Evolutionary conservation across 2,797 vertebrate genomes (phyloP).

Genomic region (Sarcoramphus papa): DNA sequence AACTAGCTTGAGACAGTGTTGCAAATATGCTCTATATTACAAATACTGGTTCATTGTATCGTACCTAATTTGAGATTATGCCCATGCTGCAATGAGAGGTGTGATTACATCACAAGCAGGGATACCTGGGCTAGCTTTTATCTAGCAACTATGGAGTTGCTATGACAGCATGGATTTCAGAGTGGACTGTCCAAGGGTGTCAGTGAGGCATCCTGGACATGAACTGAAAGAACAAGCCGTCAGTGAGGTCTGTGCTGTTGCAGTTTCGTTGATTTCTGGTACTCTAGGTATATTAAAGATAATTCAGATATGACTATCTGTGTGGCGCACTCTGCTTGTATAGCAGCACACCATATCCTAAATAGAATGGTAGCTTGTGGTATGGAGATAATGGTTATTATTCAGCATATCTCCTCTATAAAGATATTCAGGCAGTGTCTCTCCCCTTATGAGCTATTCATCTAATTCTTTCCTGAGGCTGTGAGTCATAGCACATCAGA

Average conservation of each 20-base stretch:
- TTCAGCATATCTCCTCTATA: constrained; percentile 43
- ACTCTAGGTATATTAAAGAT: constrained; percentile 6
- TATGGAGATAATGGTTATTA: constrained; percentile 51
- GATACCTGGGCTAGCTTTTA: neutral
- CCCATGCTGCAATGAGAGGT: neutral
- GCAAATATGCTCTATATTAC: rapidly evolving
- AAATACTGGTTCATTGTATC: neutral
- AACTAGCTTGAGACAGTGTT: neutral
- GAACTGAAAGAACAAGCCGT: neutral
- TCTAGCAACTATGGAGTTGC: neutral
- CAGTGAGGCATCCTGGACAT: neutral
- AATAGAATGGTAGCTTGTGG: constrained; percentile 28
- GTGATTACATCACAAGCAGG: neutral
- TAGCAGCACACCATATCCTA: neutral
- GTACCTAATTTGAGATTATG: neutral
- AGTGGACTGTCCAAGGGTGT: neutral
- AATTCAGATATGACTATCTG: constrained; percentile 24
- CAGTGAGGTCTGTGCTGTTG: neutral
- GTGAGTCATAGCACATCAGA: constrained; percentile 57
- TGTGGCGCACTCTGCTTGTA: neutral
- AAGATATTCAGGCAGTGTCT: constrained; percentile 47
- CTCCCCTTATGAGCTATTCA: constrained; percentile 51
- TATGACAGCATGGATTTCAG: neutral
- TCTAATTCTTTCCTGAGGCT: constrained; percentile 63
- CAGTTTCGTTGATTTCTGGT: neutral